Base-by-base conservation (phyloP, 2,888 invertebrate genomes). In the Drosophila vallismaia region DNA sequence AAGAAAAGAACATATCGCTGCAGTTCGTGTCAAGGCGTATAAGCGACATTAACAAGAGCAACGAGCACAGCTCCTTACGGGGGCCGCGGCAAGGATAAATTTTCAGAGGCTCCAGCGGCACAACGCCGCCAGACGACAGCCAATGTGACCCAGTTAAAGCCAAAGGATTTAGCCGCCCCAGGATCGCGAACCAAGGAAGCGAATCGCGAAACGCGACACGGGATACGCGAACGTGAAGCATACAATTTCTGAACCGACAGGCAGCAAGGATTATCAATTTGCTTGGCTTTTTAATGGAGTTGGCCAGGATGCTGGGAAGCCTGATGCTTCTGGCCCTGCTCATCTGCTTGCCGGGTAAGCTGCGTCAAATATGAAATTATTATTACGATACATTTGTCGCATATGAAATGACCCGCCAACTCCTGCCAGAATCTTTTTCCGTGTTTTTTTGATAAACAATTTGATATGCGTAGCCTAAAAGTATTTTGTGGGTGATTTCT, bases 111-210 rank as follows among this genome's bases (percentile, higher is more conserved):
- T 63, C 67, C 67, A 29, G 33, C 50, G 62, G 49, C 72, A 44
- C 72, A 48, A n/a, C 31, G 55, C 62, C 50, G 42, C 45, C 56
- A 58, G 57, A 48, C 48, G 28, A 33, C 54, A 48, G 55, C 88
- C 70, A 55, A 86, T 83, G 83, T 83, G 83, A 84, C 87, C 88
- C 78, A 88, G 73, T 83, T 84, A 73, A 80, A 52, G 53, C 63
- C 63, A 60, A 62, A 62, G 75, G 67, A 72, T 68, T 79, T 74
- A 64, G 63, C 67, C 67, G 63, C 44, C 67, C 67, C 51, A 67
- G 63, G 69, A 36, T 52, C 52, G 38, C 72, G 52, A 58, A 38
- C 44, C 71, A 66, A 69, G 64, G 40, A 69, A 42, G 38, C 69
- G 55, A 58, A 62, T 40, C 64, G 60, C 54, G 49, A 31, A 48